Percentiles rank a stretch among this genome's conserved stretches.
phyloP scores from a whole-genome alignment of 2,113 vertebrate species.

The Kryptolebias marmoratus region DNA sequence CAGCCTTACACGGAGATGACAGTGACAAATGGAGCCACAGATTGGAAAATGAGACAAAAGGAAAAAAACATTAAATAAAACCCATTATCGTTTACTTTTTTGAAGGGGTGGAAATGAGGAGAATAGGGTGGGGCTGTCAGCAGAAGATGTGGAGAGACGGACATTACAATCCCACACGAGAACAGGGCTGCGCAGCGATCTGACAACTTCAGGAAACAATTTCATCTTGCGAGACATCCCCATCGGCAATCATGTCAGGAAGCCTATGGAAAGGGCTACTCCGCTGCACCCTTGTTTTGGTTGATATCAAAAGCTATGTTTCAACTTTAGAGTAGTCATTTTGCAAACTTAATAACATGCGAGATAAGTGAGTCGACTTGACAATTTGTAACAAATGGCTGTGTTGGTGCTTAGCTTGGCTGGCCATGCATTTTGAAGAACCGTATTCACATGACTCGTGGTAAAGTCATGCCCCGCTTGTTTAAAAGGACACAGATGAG shows the following conservation, averaged over 20 bases:
- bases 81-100: constrained; percentile 66
- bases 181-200: constrained; percentile 53
- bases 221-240: constrained; percentile 65
- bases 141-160: constrained; percentile 54
- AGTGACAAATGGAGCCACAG: constrained; percentile 73
- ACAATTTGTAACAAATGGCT: constrained; percentile 30
- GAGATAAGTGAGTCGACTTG: constrained; percentile 31
- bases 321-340: constrained; percentile 42
- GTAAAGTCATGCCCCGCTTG: constrained; percentile 35
- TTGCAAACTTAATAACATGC: constrained; percentile 50
- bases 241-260: constrained; percentile 36
- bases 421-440: not conserved
- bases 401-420: not conserved
- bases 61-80: constrained; percentile 79
- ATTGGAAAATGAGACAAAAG: constrained; percentile 77
- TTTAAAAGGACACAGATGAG: constrained; percentile 39
- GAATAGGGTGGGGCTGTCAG: constrained; percentile 65
- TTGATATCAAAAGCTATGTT: constrained; percentile 36
- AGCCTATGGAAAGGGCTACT: constrained; percentile 31
- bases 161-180: constrained; percentile 60
- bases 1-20: constrained; percentile 68
- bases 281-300: constrained; percentile 30
- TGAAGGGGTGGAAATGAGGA: constrained; percentile 66
- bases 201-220: constrained; percentile 75
- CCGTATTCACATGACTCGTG: not conserved